Conservation (phyloP, 30 jellyfish, hydroid and myxozoan species). For the Hydractinia echinata region DNA sequence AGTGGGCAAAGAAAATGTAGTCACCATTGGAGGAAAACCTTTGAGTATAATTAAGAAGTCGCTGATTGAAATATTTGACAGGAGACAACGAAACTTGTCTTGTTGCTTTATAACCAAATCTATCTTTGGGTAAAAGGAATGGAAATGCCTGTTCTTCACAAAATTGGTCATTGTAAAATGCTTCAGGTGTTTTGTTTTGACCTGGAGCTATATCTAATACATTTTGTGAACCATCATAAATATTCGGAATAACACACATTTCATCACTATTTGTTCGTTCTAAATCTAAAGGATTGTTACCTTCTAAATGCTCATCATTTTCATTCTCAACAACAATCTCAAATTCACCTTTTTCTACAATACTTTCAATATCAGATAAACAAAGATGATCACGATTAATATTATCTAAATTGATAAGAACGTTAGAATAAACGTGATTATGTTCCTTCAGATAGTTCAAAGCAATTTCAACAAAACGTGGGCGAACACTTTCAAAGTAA, state of each 20-base stretch:
- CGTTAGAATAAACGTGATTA: constrained; percentile 1
- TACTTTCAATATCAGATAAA: not conserved
- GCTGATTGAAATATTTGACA: not conserved
- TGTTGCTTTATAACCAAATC: constrained; percentile 1
- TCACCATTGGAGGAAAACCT: not conserved
- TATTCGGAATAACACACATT: too few relatives aligned
- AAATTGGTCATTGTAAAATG: not conserved
- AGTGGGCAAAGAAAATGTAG: not conserved
- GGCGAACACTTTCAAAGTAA: too few relatives aligned
- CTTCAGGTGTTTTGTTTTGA: not conserved
- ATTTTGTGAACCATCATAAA: too few relatives aligned
- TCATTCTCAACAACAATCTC: not conserved
- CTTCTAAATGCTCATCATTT: too few relatives aligned
- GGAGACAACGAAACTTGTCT: not conserved
- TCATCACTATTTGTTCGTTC: too few relatives aligned
- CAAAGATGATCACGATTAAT: not conserved
- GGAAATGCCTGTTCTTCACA: constrained; percentile 10
- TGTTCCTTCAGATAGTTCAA: constrained; percentile 8
- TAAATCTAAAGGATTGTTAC: not conserved
- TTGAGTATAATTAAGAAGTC: not conserved
- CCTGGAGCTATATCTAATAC: too few relatives aligned
- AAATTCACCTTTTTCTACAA: not conserved
- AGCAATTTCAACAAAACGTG: too few relatives aligned
- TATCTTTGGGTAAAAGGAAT: not conserved
- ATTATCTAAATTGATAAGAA: not conserved